Evolutionary conservation across 2,113 vertebrate species (phyloP), one percentile per base, ranked within the genome.

Genomic region (Puma concolor): DNA sequence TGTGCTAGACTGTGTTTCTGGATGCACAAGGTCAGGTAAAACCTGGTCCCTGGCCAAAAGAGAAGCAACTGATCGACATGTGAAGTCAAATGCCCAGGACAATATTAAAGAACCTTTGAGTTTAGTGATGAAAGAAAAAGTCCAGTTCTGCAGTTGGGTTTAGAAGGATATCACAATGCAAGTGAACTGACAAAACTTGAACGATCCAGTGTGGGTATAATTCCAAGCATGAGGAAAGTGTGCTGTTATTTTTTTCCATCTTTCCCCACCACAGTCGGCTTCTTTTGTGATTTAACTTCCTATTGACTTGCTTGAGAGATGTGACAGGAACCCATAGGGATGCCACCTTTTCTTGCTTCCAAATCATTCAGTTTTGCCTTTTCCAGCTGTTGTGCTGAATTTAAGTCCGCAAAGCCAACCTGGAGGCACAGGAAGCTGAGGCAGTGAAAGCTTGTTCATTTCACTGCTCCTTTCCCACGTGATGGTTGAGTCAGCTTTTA

Each of bases 401-500:
- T 64, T 44, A 85, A 67, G 33, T 60, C 63, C 80, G 31, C n/a
- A 84, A 50, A 90, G 57, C 25, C 38, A 96, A 93, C n/a, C 57
- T 81, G 76, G 25, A 69, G 25, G 36, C 71, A 7, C 16, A 98
- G 93, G 98, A 97, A 91, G 97, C 60, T 13, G 36, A 96, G 64
- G 23, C 29, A 74, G 52, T 89, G 92, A 88, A 80, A 94, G 95
- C 86, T 87, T 44, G 88, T 94, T 97, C 5, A 91, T 98, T 95
- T 96, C 41, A 92, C 97, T 96, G 88, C 81, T 57, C 93, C 11
- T 96, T 95, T 50, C 79, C 97, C 81, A 85, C 48, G 95, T 83
- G 48, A 96, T 82, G 90, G 52, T n/a, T 96, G 66, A 90, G 69
- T 92, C 1, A 5, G 94, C 83, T 97, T 98, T 97, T 97, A 97